Base-by-base conservation (phyloP, 2,888 invertebrate species). In the Calephelis perditalis region DNA sequence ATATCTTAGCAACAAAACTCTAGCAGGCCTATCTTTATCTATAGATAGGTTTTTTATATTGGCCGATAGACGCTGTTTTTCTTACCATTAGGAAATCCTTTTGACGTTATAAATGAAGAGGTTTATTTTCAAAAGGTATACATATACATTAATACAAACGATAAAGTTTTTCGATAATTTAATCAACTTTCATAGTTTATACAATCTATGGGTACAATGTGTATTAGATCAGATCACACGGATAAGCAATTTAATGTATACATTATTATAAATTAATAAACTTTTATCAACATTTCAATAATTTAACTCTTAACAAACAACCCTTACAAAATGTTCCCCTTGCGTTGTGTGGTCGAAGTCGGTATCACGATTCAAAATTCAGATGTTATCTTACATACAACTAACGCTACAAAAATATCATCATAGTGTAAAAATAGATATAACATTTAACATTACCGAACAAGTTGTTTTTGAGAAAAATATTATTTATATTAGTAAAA, bases 201-300 rank as follows among this genome's bases (percentile, higher is more conserved):
- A 88, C 85, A 89, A 81, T 89, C 85, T 89, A 90, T 84, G 78
- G 81, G 79, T 79, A 86, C 81, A 85, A 82, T 82, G 79, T 83
- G 64, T 62, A 78, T 79, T 81, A 85, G 79, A 82, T 89, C 89
- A 88, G 89, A 90, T 90, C 89, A 89, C 89, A 89, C 89, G 81
- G 81, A 80, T 87, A 89, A 88, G 86, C 86, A 81, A 75, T 83
- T 77, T 75, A 81, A 82, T 79, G 81, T 86, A 75, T 86, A 86
- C 82, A 87, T 64, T 81, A 80, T 79, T 82, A 86, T 85, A 86
- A 85, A 86, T 84, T 81, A 76, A 76, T 77, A 84, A 79, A 70
- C 69, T 73, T 70, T 71, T 68, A 70, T 84, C 78, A 88, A 86
- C 84, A 85, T 82, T 82, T 77, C 80, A 87, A 88, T 87, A 89